phyloP scores from a whole-genome alignment of 92 coral and sea anemone genomes.

The Parazoanthus atlanticus region DNA sequence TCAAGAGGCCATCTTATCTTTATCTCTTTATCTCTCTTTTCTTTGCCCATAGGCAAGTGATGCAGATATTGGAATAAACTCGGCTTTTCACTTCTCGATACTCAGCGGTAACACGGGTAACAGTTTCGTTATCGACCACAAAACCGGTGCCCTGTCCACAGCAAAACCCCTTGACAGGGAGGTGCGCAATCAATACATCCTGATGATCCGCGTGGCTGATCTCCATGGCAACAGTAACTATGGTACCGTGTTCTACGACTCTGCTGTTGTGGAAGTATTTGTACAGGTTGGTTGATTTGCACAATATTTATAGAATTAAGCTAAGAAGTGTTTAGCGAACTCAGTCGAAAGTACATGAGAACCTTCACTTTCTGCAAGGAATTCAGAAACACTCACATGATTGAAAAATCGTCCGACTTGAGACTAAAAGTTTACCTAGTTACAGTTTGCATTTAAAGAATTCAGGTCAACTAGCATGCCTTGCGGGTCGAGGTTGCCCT shows the following conservation, averaged over 20 bases:
- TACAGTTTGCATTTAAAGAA: too few species aligned
- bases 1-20: background rate
- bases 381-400: too few species aligned
- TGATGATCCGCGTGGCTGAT: constrained; percentile 80
- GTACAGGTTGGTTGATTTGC: constrained; percentile 67
- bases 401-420: too few species aligned
- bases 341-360: background rate
- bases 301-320: background rate
- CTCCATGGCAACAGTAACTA: constrained; percentile 80
- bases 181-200: constrained; percentile 54
- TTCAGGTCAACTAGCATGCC: too few species aligned
- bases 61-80: constrained; percentile 81
- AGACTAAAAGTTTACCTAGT: too few species aligned
- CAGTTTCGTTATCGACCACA: constrained; percentile 68
- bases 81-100: constrained; percentile 76
- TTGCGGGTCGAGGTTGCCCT: too few species aligned
- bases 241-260: constrained; percentile 81
- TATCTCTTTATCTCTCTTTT: background rate
- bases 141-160: constrained; percentile 79
- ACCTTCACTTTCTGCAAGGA: too few species aligned
- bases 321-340: background rate
- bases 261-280: constrained; percentile 78
- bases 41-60: constrained; percentile 75
- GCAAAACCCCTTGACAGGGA: constrained; percentile 79
- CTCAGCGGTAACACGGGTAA: constrained; percentile 75